Base-by-base conservation (phyloP, 2,113 vertebrate species). In the Crotalus tigris region DNA sequence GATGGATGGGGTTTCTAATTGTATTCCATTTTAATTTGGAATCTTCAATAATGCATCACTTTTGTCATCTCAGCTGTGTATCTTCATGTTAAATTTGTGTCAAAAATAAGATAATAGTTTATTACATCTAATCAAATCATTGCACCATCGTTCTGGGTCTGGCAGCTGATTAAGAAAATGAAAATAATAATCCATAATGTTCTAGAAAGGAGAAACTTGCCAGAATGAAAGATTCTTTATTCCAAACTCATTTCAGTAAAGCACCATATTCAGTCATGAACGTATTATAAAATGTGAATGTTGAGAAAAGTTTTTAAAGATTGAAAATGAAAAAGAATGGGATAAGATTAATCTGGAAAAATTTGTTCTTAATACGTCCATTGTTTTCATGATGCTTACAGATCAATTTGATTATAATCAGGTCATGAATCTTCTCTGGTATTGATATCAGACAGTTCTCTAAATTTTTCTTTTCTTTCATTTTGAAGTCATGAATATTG, bases 21-120 rank as follows among this genome's bases (percentile, higher is more conserved):
- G 29, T 94, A 95, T 96, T 96, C 90, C 55, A 46, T 95, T 96
- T 96, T 97, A 95, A 92, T 95, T 95, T 95, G 69, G 39, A 8
- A 92, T 97, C 86, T 94, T 97, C 93, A 94, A 93, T 94, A 95
- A 96, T 93, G 91, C 58, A 93, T 96, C 90, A 10, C 93, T 86
- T 96, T 96, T 59, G 90, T 94, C 91, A 93, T 95, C 86, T 91
- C 86, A 92, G 90, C 96, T 96, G 95, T 93, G 94, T 95, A 55
- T 95, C 92, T 93, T 89, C 91, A 81, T 19, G 61, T 95, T 95
- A 91, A 51, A 88, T 44, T 33, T 85, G 87, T 91, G 24, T 87
- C 89, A 29, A 87, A 93, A 93, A 64, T 93, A 95, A 55, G 58
- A 94, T 94, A 90, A 88, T 93, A 87, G 94, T 94, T 96, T 93